Base-by-base conservation (phyloP, 2,888 invertebrate genomes). In the Apeira syringaria region DNA sequence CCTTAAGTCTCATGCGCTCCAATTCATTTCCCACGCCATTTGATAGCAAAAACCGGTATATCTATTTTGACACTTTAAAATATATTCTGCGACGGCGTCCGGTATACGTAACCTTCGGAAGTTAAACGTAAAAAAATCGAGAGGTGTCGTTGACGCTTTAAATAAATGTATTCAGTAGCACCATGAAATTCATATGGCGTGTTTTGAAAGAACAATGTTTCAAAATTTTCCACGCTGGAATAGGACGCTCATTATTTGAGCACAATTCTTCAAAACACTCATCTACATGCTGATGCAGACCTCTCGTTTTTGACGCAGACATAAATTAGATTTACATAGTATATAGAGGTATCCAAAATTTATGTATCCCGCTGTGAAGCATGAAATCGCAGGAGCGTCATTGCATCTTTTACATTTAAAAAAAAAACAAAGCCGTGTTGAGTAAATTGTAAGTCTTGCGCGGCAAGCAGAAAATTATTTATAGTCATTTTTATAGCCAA, bases 401-500 rank as follows among this genome's bases (percentile, higher is more conserved):
- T 44, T 38, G 35, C 34, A 47, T 28, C 51, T 53, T 59, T 59
- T 53, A 31, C 40, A 24, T 40, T 26, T 12, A 28, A 15, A 28
- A 27, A 35, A 39, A 30, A 30, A 20, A n/a, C 18, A 26, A 12
- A 10, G 24, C 22, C 13, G 10, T 32, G 38, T 27, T 39, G 34
- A 46, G 28, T 52, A 29, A 34, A 33, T 32, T 31, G 18, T 43
- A 37, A 41, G 37, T 78, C 79, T 72, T 81, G 71, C 69, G 75
- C 77, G 78, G 71, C 76, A 77, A 75, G 73, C 76, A 73, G 76
- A 84, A 58, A 73, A 86, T 86, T 86, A 88, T 89, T 89, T 88
- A 88, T 87, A 80, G 75, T 67, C 73, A 80, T 74, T 80, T 89
- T 89, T 89, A 89, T 89, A 82, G 86, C 83, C 74, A 75, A 89